Evolutionary conservation across 1,140 invertebrate genomes (phyloP), one percentile per base, ranked within the genome.

Genomic region (Magallana angulata): DNA sequence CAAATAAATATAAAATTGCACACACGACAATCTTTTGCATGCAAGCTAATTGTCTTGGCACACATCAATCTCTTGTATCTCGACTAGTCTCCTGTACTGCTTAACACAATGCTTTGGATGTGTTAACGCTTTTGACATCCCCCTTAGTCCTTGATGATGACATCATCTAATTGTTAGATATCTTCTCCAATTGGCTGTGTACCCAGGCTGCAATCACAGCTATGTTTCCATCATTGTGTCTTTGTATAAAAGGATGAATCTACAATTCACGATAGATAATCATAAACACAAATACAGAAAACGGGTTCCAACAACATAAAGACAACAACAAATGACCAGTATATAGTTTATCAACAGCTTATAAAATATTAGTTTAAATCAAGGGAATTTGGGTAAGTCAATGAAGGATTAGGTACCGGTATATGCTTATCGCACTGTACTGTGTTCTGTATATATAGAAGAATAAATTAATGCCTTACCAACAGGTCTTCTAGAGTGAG

Each of bases 241-340:
- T 89, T 57, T 87, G 85, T 58, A 92, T 87, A 88, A 91, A 92
- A 14, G 89, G 88, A 80, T 92, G 91, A 57, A 88, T 57, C 91
- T 92, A 88, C 24, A 91, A 68, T 24, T 12, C 84, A 7, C 85
- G 84, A 57, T 16, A 76, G 76, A 12, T 6, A 76, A 56, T 48
- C 8, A 24, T 56, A 1, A 14, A 24, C 30, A 14, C 48, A 64
- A 14, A 80, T 80, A 48, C 1, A 57, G 1, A 14, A 62, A 4
- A 62, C 12, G 3, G 14, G 12, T 12, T 9, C 14, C 1, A 16
- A 4, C 3, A n/a, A 16, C 6, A n/a, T 64, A 64, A 16, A 16
- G 18, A 18, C 60, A n/a, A 18, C 60, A n/a, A 64, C 3, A 64
- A 64, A 64, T 64, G 60, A 64, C 36, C 36, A 48, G 1, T 48